Evolutionary conservation across 2,113 vertebrate genomes (phyloP), one percentile per base, ranked within the genome.

Genomic region (Hemibagrus wyckioides): DNA sequence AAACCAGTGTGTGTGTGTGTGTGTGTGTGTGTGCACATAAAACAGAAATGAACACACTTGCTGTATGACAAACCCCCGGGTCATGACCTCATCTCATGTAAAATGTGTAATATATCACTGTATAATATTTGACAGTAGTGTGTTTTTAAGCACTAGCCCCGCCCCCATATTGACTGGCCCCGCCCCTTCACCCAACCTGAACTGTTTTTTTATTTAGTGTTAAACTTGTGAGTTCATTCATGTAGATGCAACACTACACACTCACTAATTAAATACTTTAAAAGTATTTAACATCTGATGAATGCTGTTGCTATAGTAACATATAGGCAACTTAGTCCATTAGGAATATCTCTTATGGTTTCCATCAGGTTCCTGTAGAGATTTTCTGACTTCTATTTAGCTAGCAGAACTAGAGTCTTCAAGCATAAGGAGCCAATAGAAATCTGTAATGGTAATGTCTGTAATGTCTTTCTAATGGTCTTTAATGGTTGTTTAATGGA

Each of bases 221-320:
- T 50, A 17, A 21, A 79, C 28, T 52, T 79, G 44, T 75, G 39
- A 75, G 7, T 48, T 71, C 33, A 71, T 39, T 33, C 30, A 11
- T 21, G 28, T 48, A 6, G 41, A n/a, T 7, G 6, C 63, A 41
- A 25, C 69, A 56, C 39, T 52, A 21, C 84, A 61, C 28, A 57
- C 52, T 56, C 33, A 11, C 67, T 54, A 30, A 57, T 73, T 56
- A 39, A 84, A 84, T 56, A 56, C 67, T 41, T 84, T 75, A 75
- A n/a, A 54, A 54, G 7, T 54, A 30, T 8, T 19, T 79, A 54
- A 54, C 9, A 6, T 21, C 28, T 33, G 14, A 52, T 77, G 44
- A 79, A 19, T 65, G 81, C 28, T 83, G 36, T 65, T 65, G 39
- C 81, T n/a, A n/a, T n/a, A n/a, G n/a, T n/a, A n/a, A n/a, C n/a